These are phyloP conservation scores for Pollenia griseotomentosa DNA, from an alignment of 2,888 invertebrate species.

Conservation along the genomic window DNA sequence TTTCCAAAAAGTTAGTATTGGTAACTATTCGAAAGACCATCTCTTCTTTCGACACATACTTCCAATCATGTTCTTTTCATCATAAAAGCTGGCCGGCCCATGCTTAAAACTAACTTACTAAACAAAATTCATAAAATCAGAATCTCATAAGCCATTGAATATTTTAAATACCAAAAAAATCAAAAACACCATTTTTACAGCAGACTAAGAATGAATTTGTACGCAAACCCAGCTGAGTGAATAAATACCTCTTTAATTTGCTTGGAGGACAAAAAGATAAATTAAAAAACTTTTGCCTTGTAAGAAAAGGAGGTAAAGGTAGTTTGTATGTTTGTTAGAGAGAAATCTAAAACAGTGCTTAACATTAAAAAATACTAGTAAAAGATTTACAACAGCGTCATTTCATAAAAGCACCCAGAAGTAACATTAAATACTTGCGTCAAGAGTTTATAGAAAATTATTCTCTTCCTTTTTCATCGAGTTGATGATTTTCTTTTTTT, in stretches of 20 bases:
- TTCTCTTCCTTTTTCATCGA: constrained; percentile 28
- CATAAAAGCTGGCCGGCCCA: too few relatives aligned
- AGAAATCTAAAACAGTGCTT: neutral
- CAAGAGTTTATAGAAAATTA: constrained; percentile 60
- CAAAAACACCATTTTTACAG: neutral
- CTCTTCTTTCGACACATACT: too few relatives aligned
- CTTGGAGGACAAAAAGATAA: neutral
- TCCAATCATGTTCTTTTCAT: too few relatives aligned
- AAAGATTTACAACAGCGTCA: constrained; percentile 50
- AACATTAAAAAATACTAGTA: constrained; percentile 45
- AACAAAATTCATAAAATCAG: too few relatives aligned
- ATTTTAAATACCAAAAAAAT: neutral
- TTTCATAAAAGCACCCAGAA: constrained; percentile 55
- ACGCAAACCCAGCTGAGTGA: neutral
- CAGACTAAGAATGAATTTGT: neutral
- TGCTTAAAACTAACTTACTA: too few relatives aligned
- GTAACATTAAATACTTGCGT: constrained; percentile 66
- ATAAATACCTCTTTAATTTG: constrained; percentile 10
- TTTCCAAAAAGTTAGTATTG: too few relatives aligned
- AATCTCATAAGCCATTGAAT: neutral
- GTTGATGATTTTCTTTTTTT: neutral
- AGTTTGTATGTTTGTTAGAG: neutral
- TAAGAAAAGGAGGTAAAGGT: neutral
- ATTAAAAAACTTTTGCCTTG: neutral
- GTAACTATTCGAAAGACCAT: too few relatives aligned